Evolutionary conservation across 2,797 vertebrate genomes (phyloP).

Genomic region (Poeciliopsis paucimaculata): DNA sequence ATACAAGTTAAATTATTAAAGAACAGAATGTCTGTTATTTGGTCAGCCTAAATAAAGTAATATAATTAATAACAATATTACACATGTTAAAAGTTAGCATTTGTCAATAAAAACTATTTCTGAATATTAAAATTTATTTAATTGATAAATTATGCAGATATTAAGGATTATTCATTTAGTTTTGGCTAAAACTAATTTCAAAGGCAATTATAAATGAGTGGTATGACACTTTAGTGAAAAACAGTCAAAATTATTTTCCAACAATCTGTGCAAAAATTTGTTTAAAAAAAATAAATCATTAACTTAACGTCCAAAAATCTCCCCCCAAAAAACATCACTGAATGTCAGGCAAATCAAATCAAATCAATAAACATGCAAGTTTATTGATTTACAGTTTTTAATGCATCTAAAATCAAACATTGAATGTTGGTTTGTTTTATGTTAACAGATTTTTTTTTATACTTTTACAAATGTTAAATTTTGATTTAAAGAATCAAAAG

Average conservation of each 20-base stretch:
- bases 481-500: background rate
- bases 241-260: background rate
- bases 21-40: background rate
- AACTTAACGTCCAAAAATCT: background rate
- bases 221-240: background rate
- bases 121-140: background rate
- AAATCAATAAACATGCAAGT: background rate
- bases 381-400: background rate
- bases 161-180: background rate
- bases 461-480: background rate
- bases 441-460: background rate
- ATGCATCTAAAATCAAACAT: background rate
- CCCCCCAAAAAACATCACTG: background rate
- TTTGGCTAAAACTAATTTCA: background rate
- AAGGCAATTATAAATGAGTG: background rate
- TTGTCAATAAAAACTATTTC: background rate
- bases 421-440: background rate
- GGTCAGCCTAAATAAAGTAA: background rate
- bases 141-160: background rate
- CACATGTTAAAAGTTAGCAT: background rate
- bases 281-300: background rate
- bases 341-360: background rate
- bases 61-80: background rate
- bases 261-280: background rate
- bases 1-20: background rate